phyloP scores from a whole-genome alignment of 2,888 invertebrate species.

The Miltochrista miniata region DNA sequence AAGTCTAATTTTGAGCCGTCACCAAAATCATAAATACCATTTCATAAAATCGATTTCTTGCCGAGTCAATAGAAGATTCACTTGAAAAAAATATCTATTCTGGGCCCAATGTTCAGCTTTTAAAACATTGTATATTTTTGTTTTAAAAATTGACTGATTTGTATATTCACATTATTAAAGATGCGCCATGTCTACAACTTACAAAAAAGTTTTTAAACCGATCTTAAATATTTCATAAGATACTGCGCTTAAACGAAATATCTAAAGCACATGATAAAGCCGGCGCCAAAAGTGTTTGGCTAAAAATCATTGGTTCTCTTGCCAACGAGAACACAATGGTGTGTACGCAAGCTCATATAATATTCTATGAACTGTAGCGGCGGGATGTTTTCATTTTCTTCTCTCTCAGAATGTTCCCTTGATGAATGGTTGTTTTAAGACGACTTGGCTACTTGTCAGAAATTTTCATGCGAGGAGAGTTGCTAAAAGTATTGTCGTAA shows the following conservation, averaged over 20 bases:
- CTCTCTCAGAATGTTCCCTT: slow-evolving; percentile 13
- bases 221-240: not conserved
- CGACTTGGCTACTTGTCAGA: not conserved
- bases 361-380: slow-evolving; percentile 10
- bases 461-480: too few relatives aligned
- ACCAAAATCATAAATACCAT: too few relatives aligned
- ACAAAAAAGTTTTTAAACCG: not conserved
- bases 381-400: slow-evolving; percentile 23
- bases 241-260: not conserved
- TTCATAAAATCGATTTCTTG: too few relatives aligned
- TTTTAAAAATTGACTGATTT: too few relatives aligned
- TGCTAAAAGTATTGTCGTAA: too few relatives aligned
- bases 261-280: slow-evolving; percentile 16
- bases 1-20: too few relatives aligned
- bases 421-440: slow-evolving; percentile 14
- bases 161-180: too few relatives aligned
- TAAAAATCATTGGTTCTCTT: slow-evolving; percentile 27
- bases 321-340: slow-evolving; percentile 27
- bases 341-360: slow-evolving; percentile 14
- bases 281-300: slow-evolving; percentile 37
- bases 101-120: too few relatives aligned
- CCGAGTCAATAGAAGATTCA: too few relatives aligned
- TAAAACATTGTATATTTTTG: too few relatives aligned
- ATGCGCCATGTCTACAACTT: too few relatives aligned
- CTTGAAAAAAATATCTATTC: too few relatives aligned